Evolutionary conservation across 1,140 invertebrate genomes (phyloP).

Genomic region (Neodiprion pinetum): DNA sequence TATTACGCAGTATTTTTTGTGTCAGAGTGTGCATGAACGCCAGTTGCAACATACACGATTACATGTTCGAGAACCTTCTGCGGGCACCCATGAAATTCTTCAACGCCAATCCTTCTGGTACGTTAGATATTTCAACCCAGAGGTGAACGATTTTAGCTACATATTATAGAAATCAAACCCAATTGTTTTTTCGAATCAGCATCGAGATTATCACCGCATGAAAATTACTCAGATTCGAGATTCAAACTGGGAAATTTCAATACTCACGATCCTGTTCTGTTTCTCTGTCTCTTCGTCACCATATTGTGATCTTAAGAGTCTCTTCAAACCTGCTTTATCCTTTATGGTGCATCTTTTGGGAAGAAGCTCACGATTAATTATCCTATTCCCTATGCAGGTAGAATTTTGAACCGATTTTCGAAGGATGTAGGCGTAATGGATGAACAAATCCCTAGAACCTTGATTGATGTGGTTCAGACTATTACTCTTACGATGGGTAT

Average conservation of each 20-base stretch:
- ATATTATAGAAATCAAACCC: no score
- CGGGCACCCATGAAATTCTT: slow-evolving; percentile 85
- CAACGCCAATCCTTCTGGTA: slow-evolving; percentile 80
- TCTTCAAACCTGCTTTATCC: no score
- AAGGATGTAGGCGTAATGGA: slow-evolving; percentile 85
- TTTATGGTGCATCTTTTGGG: neutral
- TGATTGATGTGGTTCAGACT: slow-evolving; percentile 71
- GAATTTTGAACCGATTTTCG: slow-evolving; percentile 81
- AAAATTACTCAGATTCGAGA: no score
- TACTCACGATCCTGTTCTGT: no score
- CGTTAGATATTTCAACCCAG: slow-evolving; percentile 33
- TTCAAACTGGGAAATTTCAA: no score
- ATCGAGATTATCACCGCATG: no score
- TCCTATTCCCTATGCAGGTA: slow-evolving; percentile 47
- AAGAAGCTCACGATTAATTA: no score
- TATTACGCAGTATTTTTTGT: slow-evolving; percentile 71
- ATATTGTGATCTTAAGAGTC: no score
- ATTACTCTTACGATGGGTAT: slow-evolving; percentile 56
- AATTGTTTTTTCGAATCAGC: no score
- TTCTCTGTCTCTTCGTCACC: no score
- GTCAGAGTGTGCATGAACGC: slow-evolving; percentile 84
- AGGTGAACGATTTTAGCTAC: no score
- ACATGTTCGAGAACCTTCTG: slow-evolving; percentile 82
- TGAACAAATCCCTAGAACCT: slow-evolving; percentile 75
- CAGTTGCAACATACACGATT: slow-evolving; percentile 80